phyloP scores from a whole-genome alignment of 2,113 vertebrate genomes.

The Sturnus vulgaris region DNA sequence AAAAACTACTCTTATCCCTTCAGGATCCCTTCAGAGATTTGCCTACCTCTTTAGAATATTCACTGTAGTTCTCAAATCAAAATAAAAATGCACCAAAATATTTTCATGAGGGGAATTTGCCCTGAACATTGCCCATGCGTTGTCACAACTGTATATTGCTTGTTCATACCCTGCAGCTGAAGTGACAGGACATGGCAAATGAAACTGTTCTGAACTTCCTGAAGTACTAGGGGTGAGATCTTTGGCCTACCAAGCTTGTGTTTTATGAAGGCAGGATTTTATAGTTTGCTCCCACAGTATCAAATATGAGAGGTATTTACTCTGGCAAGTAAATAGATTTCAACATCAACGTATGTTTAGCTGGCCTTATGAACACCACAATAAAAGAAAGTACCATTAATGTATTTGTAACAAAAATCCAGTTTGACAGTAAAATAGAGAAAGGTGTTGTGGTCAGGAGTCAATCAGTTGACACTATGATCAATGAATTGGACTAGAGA shows the following conservation, averaged over 20 bases:
- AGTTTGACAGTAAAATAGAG: not conserved
- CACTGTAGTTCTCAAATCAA: not conserved
- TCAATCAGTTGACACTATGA: not conserved
- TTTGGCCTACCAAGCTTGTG: not conserved
- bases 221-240: not conserved
- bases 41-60: not conserved
- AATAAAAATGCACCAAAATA: not conserved
- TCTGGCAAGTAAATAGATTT: not conserved
- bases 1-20: not conserved
- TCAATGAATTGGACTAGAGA: too few relatives aligned
- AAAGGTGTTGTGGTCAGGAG: not conserved
- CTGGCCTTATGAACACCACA: not conserved
- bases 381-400: not conserved
- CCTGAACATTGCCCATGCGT: not conserved
- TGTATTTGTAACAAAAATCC: not conserved
- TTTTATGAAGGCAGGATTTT: not conserved
- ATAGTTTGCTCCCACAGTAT: not conserved
- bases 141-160: not conserved
- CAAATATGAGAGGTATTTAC: not conserved
- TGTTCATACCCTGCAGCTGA: not conserved
- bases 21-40: not conserved
- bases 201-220: not conserved
- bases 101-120: not conserved
- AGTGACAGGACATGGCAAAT: not conserved
- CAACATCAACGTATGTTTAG: not conserved